phyloP scores from a whole-genome alignment of 2,888 invertebrate genomes.

The Seladonia tumulorum region DNA sequence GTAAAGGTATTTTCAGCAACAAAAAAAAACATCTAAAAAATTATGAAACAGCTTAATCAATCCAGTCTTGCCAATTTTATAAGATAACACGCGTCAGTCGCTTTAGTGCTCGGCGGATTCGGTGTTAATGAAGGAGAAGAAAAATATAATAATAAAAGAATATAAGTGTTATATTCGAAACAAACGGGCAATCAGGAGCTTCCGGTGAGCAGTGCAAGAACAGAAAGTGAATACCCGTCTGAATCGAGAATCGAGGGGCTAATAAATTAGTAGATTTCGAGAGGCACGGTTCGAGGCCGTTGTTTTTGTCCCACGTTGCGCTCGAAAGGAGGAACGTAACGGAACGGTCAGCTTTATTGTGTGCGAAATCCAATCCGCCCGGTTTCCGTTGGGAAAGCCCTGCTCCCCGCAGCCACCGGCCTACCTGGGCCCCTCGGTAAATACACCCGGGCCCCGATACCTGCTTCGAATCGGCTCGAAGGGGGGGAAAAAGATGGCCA shows the following conservation, averaged over 20 bases:
- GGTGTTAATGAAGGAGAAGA: not conserved
- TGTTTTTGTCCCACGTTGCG: not conserved
- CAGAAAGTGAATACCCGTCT: not conserved
- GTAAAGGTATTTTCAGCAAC: not conserved
- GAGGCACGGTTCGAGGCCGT: not conserved
- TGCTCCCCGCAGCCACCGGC: conserved; percentile 42
- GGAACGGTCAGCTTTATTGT: conserved; percentile 73
- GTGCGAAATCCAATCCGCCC: conserved; percentile 72
- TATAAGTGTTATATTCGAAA: not conserved
- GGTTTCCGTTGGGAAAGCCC: conserved; percentile 50
- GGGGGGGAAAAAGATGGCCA: not conserved
- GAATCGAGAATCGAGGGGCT: not conserved
- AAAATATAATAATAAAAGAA: not conserved
- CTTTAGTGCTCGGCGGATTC: not conserved
- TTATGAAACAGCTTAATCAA: not conserved
- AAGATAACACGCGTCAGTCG: not conserved
- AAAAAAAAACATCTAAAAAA: too few species aligned
- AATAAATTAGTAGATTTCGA: conserved; percentile 25
- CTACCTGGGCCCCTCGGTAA: conserved; percentile 42
- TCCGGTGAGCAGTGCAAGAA: not conserved
- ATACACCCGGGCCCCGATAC: conserved; percentile 22
- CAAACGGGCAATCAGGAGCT: not conserved
- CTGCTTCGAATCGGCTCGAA: conserved; percentile 7
- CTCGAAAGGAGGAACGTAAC: conserved; percentile 40
- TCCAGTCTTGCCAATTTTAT: not conserved